Base-by-base conservation (phyloP, 2,888 invertebrate genomes). In the Pseudococcus longispinus region DNA sequence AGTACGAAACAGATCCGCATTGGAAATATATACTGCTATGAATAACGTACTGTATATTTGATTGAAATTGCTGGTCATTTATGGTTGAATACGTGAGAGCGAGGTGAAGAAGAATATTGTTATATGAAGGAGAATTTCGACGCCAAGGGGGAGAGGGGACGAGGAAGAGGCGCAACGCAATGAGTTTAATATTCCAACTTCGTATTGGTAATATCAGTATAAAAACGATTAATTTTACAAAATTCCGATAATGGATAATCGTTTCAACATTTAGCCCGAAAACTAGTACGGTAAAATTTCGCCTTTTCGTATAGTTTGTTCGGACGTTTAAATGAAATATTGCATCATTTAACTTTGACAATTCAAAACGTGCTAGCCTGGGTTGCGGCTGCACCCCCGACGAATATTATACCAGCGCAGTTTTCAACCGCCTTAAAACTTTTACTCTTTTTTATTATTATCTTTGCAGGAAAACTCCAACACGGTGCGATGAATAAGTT, bases 281-380 rank as follows among this genome's bases (percentile, higher is more conserved):
- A 80, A 80, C 77, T 80, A 80, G 8, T 2, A 20, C 37, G 37
- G 74, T 80, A 80, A 80, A 80, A 80, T 80, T 80, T 80, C 77
- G 42, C 77, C 8, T 42, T 80, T 42, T 60, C 51, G 60, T 42
- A 80, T 42, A 42, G 70, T 29, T 70, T 29, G 70, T 70, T 70
- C 70, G 70, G 32, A 80, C 77, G 42, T 80, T 80, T 42, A 37
- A 42, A 80, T 80, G 77, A 80, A 80, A 80, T 80, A 80, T 80
- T 80, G 77, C 77, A 80, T 80, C 77, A 80, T 80, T 80, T 80
- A 80, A 80, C 77, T 80, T 80, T 80, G 77, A 80, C 77, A 80
- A 80, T 80, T 80, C 77, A 80, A 42, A 80, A 80, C 77, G 77
- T 80, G 77, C 42, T 42, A 60, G 60, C 18, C 77, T 42, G 42